phyloP scores from a whole-genome alignment of 1,140 invertebrate genomes.

The Lasioglossum albipes region DNA sequence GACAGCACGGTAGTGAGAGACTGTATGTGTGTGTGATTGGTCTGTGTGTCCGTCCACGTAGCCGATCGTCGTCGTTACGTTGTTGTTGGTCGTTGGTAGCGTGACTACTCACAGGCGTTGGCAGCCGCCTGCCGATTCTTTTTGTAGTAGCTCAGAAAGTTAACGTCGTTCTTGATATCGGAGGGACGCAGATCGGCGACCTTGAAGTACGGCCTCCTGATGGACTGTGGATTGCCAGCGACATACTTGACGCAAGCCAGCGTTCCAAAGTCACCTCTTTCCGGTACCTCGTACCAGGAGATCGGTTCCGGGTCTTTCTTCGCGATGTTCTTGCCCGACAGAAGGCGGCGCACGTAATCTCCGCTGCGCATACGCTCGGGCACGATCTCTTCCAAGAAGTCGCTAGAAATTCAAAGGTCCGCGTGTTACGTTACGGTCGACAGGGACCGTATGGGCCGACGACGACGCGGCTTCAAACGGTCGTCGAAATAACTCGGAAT shows the following conservation, averaged over 20 bases:
- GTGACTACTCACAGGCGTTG: slow-evolving; percentile 75
- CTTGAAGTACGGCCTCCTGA: slow-evolving; percentile 85
- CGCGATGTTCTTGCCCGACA: slow-evolving; percentile 82
- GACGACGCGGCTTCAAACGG: too few species aligned
- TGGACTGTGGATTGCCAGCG: slow-evolving; percentile 87
- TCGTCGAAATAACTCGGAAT: too few species aligned
- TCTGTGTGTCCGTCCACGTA: not conserved
- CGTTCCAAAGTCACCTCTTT: slow-evolving; percentile 84
- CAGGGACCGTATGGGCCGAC: too few species aligned
- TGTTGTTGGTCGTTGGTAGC: not conserved
- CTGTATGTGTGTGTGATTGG: not conserved
- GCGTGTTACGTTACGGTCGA: not conserved
- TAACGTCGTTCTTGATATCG: slow-evolving; percentile 85
- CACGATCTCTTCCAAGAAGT: slow-evolving; percentile 74
- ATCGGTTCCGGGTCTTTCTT: slow-evolving; percentile 81
- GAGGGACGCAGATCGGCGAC: slow-evolving; percentile 81
- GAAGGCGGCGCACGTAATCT: slow-evolving; percentile 83
- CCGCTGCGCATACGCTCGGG: slow-evolving; percentile 81
- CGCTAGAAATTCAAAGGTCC: slow-evolving; percentile 61
- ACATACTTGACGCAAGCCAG: slow-evolving; percentile 89
- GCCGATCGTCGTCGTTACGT: slow-evolving; percentile 2
- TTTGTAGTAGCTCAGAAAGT: slow-evolving; percentile 87
- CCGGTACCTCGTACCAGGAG: slow-evolving; percentile 84
- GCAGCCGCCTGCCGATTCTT: slow-evolving; percentile 86
- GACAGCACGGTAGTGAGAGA: not conserved